Conservation (phyloP, 2,113 vertebrate genomes). For the Crotalus tigris region DNA sequence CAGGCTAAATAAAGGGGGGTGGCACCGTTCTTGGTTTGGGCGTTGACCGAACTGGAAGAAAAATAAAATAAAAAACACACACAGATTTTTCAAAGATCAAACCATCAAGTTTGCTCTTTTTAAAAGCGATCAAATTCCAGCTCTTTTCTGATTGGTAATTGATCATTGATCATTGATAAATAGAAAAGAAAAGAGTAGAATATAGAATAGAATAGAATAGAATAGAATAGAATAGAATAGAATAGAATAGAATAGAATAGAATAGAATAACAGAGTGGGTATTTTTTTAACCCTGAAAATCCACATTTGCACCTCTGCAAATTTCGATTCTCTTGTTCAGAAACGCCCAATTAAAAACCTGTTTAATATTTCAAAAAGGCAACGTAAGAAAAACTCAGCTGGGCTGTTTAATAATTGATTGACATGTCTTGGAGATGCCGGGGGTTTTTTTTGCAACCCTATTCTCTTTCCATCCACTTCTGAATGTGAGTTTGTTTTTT, state of each 20-base stretch:
- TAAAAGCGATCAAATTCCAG: no score
- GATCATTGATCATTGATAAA: no score
- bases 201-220: no score
- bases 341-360: constrained; percentile 31
- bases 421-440: constrained; percentile 32
- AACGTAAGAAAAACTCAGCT: constrained; percentile 63
- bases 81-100: not conserved
- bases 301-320: not conserved
- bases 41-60: constrained; percentile 81
- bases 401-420: constrained; percentile 73
- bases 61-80: not conserved
- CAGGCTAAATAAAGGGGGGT: constrained; percentile 97
- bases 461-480: not conserved
- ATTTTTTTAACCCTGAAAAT: not conserved
- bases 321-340: not conserved
- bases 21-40: constrained; percentile 96
- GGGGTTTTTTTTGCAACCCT: rapidly evolving
- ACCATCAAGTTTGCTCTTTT: not conserved
- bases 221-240: no score
- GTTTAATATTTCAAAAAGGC: constrained; percentile 83
- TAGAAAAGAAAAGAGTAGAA: no score
- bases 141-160: no score
- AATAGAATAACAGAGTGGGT: no score
- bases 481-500: no score
- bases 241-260: no score